phyloP scores from a whole-genome alignment of 2,113 vertebrate species.

The Furnarius figulus region DNA sequence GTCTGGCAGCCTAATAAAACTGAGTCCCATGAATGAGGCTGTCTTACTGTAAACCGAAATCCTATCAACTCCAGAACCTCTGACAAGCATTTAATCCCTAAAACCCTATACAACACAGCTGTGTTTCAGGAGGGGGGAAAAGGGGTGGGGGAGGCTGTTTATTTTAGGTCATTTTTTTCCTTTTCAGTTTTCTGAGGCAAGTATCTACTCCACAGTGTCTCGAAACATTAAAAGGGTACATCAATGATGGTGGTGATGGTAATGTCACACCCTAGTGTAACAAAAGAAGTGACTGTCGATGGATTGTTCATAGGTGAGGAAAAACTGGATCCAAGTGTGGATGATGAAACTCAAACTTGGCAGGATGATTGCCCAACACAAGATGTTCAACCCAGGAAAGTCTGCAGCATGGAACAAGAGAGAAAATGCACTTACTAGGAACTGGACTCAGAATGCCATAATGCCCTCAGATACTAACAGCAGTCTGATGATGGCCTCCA shows the following conservation, averaged over 20 bases:
- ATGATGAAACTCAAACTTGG: not conserved
- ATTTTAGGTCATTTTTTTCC: not conserved
- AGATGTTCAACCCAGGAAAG: not conserved
- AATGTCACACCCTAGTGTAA: not conserved
- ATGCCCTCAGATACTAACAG: constrained; percentile 42
- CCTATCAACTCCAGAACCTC: constrained; percentile 15
- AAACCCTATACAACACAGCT: constrained; percentile 42
- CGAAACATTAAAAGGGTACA: not conserved
- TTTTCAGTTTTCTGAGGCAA: not conserved
- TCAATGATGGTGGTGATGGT: not conserved
- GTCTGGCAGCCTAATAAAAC: constrained; percentile 3
- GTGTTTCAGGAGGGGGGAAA: not conserved
- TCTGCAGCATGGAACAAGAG: not conserved
- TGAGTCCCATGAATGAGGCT: not conserved
- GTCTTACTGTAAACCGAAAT: constrained; percentile 25
- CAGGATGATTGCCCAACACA: not conserved
- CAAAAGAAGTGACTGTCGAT: not conserved
- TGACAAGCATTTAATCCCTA: constrained; percentile 48
- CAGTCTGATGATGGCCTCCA: constrained; percentile 20
- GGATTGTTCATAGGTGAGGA: not conserved
- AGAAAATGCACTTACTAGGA: not conserved
- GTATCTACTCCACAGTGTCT: not conserved
- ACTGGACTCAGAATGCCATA: constrained; percentile 12
- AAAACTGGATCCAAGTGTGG: not conserved
- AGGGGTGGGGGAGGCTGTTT: not conserved